These are phyloP conservation scores for Numida meleagris DNA, from an alignment of 2,113 vertebrate genomes.

Conservation along the genomic window DNA sequence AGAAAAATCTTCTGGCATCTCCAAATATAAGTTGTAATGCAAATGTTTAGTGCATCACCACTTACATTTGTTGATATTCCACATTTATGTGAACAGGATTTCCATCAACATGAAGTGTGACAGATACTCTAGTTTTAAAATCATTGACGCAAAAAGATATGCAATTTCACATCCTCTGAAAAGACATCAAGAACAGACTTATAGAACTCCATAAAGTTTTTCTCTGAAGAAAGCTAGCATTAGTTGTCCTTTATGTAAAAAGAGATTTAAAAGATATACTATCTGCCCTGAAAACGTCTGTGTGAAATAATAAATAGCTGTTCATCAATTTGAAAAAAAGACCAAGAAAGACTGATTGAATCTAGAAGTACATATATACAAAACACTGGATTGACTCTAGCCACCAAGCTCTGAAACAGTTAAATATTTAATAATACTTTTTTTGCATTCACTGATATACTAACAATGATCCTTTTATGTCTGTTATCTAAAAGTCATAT, in stretches of 20 bases:
- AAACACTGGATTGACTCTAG: neutral
- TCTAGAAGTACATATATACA: rapidly evolving
- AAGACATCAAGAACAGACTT: neutral
- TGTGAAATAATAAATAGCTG: neutral
- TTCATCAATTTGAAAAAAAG: neutral
- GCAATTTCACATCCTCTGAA: neutral
- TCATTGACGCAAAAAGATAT: neutral
- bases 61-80: neutral
- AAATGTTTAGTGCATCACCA: neutral
- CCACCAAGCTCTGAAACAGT: neutral
- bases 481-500: neutral
- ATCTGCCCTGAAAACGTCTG: neutral
- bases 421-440: neutral
- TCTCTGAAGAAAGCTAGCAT: neutral
- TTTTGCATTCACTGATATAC: neutral
- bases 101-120: neutral
- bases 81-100: neutral
- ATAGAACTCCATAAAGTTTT: neutral
- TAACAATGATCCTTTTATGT: neutral
- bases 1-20: neutral
- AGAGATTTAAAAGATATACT: neutral
- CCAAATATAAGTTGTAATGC: neutral
- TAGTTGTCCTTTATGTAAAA: neutral
- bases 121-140: neutral
- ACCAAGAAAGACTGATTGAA: rapidly evolving